Base-by-base conservation (phyloP, 2,113 vertebrate genomes). In the Alligator sinensis region DNA sequence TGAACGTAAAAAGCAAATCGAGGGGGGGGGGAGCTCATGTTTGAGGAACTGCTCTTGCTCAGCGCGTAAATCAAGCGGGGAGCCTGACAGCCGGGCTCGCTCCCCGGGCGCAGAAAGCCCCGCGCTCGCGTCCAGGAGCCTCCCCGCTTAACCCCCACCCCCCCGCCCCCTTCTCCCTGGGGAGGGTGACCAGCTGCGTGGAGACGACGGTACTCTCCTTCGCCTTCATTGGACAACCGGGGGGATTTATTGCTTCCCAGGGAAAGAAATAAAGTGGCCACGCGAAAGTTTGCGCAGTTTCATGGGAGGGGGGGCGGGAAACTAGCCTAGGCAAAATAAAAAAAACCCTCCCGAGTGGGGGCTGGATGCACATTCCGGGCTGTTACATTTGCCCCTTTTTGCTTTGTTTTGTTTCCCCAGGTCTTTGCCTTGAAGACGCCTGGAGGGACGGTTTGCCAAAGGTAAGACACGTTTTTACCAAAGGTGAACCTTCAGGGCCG, bases 21-120 rank as follows among this genome's bases (percentile, higher is more conserved):
- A 47, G 47, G 47, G 55, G 34, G 55, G 34, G 57, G 17, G 61
- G 25, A 79, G 81, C 84, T 87, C 90, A 75, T 96, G 83, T 92
- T 92, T 92, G 95, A 96, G 91, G 95, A 93, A 96, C 94, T 96
- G 77, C 78, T 91, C 38, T 96, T 95, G 89, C 97, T 94, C 93
- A 92, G 92, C 91, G 91, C 90, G 85, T 94, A 96, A 97, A 96
- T 96, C 90, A 94, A 96, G 78, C 28, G 77, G 92, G 88, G 79
- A 91, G 89, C 74, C 82, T 91, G 92, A 95, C 88, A 88, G 86
- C 91, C 95, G 90, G 82, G 79, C 92, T 96, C 80, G 91, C 86
- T 81, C 86, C 75, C 77, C 47, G 47, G 47, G 47, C 47, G 47
- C 47, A 47, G 47, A 2, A 7, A 47, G 47, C 7, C 7, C 47